These are phyloP conservation scores for Orgyia antiqua DNA, from an alignment of 2,888 invertebrate species.

Conservation along the genomic window DNA sequence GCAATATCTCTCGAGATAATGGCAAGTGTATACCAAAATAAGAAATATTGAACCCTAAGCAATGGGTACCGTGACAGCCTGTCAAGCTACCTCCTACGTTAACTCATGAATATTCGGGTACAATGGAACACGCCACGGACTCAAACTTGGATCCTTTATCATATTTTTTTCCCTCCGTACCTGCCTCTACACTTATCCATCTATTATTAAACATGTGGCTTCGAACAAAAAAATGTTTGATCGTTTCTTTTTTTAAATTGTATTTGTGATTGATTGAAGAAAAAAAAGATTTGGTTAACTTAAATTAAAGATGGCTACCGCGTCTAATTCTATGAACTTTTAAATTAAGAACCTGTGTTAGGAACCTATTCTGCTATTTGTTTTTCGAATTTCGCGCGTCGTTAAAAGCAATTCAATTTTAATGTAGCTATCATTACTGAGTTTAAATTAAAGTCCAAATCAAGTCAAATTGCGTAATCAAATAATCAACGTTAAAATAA, in stretches of 20 bases:
- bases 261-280: slow-evolving; percentile 9
- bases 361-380: too few relatives aligned
- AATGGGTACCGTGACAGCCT: slow-evolving; percentile 9
- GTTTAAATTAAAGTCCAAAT: too few relatives aligned
- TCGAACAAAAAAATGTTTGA: slow-evolving; percentile 12
- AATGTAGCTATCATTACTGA: too few relatives aligned
- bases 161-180: slow-evolving; percentile 10
- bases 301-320: too few relatives aligned
- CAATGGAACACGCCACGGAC: slow-evolving; percentile 14
- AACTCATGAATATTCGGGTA: slow-evolving; percentile 10
- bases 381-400: too few relatives aligned
- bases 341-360: too few relatives aligned
- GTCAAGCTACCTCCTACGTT: slow-evolving; percentile 15
- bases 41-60: slow-evolving; percentile 4
- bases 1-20: neutral
- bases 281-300: too few relatives aligned
- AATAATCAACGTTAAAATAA: too few relatives aligned
- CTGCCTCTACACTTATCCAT: slow-evolving; percentile 2
- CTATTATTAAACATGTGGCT: slow-evolving; percentile 16
- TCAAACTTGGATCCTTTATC: slow-evolving; percentile 14
- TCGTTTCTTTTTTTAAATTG: slow-evolving; percentile 3
- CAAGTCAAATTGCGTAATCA: too few relatives aligned
- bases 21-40: neutral
- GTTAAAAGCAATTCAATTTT: too few relatives aligned
- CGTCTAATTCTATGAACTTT: too few relatives aligned